Conservation (phyloP, 2,888 invertebrate species). For the Tanypteryx hageni region DNA sequence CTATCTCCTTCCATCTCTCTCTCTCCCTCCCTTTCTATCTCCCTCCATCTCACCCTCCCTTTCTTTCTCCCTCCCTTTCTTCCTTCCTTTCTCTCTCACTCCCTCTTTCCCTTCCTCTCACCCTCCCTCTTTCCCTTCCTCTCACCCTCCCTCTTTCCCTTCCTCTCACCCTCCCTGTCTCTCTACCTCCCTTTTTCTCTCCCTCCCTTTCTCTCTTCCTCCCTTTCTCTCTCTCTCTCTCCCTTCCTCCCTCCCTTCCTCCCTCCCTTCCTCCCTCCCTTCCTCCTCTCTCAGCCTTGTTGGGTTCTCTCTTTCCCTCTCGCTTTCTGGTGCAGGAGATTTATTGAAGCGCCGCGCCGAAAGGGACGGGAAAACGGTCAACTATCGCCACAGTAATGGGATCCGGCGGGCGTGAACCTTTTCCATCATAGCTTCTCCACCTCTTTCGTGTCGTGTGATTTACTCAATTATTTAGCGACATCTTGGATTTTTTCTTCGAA, state of each 20-base stretch:
- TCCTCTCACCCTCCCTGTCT: neutral
- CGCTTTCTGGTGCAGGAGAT: neutral
- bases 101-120: neutral
- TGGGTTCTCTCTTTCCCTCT: neutral
- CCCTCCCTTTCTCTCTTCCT: neutral
- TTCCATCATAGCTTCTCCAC: conserved; percentile 14
- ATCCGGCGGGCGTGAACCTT: conserved; percentile 17
- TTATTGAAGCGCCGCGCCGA: neutral
- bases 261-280: neutral
- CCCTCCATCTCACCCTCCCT: neutral
- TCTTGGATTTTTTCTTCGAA: neutral
- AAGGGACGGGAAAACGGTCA: conserved; percentile 9
- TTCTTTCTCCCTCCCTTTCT: neutral
- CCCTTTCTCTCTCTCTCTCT: neutral
- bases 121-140: neutral
- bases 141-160: neutral
- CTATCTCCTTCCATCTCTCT: neutral
- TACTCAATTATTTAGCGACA: conserved; percentile 13
- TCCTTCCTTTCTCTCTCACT: neutral
- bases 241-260: neutral
- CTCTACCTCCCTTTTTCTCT: neutral
- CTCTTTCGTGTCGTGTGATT: conserved; percentile 12
- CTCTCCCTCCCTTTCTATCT: neutral
- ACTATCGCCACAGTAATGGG: neutral
- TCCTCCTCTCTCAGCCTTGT: neutral